Evolutionary conservation across 2,888 invertebrate species (phyloP).

Genomic region (Apamea crenata): DNA sequence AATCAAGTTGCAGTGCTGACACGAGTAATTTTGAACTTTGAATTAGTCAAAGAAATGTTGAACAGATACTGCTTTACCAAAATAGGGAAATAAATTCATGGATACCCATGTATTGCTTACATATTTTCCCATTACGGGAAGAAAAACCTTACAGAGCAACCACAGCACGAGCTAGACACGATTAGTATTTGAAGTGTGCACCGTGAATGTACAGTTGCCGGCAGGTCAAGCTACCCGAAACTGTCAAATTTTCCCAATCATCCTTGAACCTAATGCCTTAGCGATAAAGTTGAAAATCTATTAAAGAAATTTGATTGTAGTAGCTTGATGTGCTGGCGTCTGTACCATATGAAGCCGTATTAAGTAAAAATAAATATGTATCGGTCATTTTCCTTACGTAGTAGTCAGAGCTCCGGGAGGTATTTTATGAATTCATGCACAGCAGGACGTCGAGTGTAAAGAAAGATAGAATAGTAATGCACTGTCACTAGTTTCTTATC

Average conservation of each 20-base stretch:
- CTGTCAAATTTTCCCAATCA: too few species aligned
- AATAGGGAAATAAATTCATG: constrained; percentile 37
- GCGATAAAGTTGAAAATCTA: too few species aligned
- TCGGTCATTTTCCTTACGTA: constrained; percentile 46
- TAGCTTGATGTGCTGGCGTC: too few species aligned
- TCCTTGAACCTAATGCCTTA: too few species aligned
- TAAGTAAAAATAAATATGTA: constrained; percentile 62
- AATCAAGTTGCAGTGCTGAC: not conserved
- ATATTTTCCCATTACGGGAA: constrained; percentile 11
- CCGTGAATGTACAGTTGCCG: not conserved
- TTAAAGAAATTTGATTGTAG: too few species aligned
- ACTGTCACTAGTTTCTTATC: constrained; percentile 24
- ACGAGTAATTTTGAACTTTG: not conserved
- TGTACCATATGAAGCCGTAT: constrained; percentile 32
- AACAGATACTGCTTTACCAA: constrained; percentile 4
- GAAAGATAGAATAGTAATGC: constrained; percentile 40
- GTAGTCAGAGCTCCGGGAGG: constrained; percentile 50
- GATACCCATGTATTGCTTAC: constrained; percentile 19
- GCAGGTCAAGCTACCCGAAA: too few species aligned
- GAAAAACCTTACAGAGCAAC: constrained; percentile 13
- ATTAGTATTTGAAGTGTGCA: constrained; percentile 42
- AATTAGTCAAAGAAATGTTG: not conserved
- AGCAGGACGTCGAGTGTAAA: constrained; percentile 46
- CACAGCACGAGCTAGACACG: constrained; percentile 13
- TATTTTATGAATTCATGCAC: constrained; percentile 58